Conservation (phyloP, 2,113 vertebrate genomes). For the Paedocypris sp. region DNA sequence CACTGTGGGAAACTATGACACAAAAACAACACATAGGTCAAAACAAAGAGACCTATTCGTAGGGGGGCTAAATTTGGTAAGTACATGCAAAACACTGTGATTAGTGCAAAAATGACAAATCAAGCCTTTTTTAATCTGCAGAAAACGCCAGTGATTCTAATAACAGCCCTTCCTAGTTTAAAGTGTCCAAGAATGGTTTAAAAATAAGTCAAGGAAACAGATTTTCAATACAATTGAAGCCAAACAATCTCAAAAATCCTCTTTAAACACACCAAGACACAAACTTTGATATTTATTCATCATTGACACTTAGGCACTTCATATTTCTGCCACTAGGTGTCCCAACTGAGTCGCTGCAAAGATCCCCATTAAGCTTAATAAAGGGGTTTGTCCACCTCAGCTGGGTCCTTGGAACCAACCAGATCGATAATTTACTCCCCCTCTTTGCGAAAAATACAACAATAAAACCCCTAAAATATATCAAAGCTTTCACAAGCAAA, state of each 20-base stretch:
- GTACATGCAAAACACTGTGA: too few relatives aligned
- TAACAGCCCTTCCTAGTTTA: neutral
- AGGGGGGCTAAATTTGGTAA: too few relatives aligned
- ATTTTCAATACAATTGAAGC: neutral
- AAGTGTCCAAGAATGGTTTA: neutral
- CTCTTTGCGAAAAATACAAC: too few relatives aligned
- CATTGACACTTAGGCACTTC: too few relatives aligned
- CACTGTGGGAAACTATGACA: too few relatives aligned
- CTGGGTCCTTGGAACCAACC: too few relatives aligned
- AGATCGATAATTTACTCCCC: too few relatives aligned
- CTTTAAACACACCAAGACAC: too few relatives aligned
- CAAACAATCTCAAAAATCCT: too few relatives aligned
- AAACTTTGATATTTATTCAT: too few relatives aligned
- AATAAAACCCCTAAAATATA: neutral
- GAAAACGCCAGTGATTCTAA: neutral
- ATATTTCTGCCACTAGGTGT: slow-evolving; percentile 7
- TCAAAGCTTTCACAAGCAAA: neutral
- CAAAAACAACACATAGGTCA: too few relatives aligned
- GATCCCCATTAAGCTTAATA: neutral
- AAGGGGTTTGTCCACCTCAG: neutral
- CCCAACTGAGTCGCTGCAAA: slow-evolving; percentile 6
- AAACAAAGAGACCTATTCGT: too few relatives aligned
- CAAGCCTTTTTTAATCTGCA: neutral
- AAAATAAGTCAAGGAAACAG: neutral
- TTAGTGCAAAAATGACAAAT: neutral